Evolutionary conservation across 1,140 invertebrate genomes (phyloP).

Genomic region (Aleiodes sp.): DNA sequence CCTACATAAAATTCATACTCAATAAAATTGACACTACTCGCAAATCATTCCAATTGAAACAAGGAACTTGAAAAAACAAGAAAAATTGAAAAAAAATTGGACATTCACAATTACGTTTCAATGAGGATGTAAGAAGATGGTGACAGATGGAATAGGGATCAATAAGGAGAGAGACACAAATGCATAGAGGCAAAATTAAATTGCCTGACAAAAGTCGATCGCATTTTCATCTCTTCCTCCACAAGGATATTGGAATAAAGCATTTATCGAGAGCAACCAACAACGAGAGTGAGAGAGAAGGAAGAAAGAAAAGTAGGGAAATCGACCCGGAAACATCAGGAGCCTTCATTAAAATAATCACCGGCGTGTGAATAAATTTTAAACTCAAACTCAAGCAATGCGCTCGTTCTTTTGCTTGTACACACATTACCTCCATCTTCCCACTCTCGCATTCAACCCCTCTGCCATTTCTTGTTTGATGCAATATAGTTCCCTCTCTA

Average conservation of each 20-base stretch:
- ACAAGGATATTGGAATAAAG: conserved; percentile 33
- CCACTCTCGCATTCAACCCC: too few relatives aligned
- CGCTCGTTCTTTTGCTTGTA: too few relatives aligned
- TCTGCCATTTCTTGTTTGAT: too few relatives aligned
- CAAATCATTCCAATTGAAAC: too few relatives aligned
- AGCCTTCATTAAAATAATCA: conserved; percentile 50
- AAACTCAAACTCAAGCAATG: conserved; percentile 17
- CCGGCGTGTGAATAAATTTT: conserved; percentile 50
- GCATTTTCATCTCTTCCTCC: background rate
- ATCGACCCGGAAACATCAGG: conserved; percentile 33
- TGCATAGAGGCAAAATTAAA: conserved; percentile 21
- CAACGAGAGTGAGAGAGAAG: background rate
- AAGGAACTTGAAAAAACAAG: too few relatives aligned
- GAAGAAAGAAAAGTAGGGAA: background rate
- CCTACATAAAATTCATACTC: too few relatives aligned
- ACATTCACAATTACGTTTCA: background rate
- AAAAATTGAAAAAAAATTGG: background rate
- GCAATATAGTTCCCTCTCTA: too few relatives aligned
- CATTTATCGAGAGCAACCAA: conserved; percentile 8
- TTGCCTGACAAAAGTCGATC: conserved; percentile 28
- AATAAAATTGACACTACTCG: too few relatives aligned
- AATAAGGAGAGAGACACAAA: background rate
- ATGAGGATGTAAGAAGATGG: background rate
- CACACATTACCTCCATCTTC: too few relatives aligned
- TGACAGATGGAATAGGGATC: background rate